Evolutionary conservation across 1,140 invertebrate species (phyloP), one percentile per base, ranked within the genome.

Genomic region (Venturia canescens): DNA sequence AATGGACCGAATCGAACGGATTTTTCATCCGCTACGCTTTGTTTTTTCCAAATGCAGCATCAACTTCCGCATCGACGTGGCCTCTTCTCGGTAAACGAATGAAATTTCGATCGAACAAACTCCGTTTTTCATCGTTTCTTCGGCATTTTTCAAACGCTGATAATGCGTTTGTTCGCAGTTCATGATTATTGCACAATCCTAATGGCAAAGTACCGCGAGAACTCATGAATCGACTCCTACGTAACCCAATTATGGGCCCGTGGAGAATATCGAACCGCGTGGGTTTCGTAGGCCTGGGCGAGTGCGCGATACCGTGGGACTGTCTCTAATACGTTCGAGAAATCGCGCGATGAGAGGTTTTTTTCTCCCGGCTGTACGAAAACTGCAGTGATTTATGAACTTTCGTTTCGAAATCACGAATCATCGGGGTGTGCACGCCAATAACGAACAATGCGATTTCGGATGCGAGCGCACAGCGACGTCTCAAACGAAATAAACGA

Each of bases 171-270:
- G 50, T 53, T n/a, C n/a, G n/a, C 13, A 44, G 38, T 9, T 44
- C 13, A 44, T 44, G 38, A 44, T 44, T 53, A 53, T 53, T 53
- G 16, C 50, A n/a, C 50, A n/a, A 53, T 53, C n/a, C 50, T n/a
- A 23, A 44, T 44, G 69, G 9, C 69, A 48, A 71, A 71, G 34
- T 18, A 34, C 18, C 27, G 29, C 6, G 27, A 44, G 34, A 71
- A 44, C 69, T 34, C 34, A 71, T 71, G 69, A 6, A 71, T 44
- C 23, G 29, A 34, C 31, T 71, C 34, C 69, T 48, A 71, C 69
- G 69, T 71, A 71, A 71, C 69, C 69, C 69, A 71, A 71, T 71
- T 71, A 71, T 71, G 18, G 34, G 34, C 69, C 34, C 34, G 38
- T 23, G 23, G 69, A 44, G 69, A 71, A 71, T 48, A 71, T 71